Evolutionary conservation across 2,797 vertebrate genomes (phyloP).

Genomic region (Anisognathus igniventris): DNA sequence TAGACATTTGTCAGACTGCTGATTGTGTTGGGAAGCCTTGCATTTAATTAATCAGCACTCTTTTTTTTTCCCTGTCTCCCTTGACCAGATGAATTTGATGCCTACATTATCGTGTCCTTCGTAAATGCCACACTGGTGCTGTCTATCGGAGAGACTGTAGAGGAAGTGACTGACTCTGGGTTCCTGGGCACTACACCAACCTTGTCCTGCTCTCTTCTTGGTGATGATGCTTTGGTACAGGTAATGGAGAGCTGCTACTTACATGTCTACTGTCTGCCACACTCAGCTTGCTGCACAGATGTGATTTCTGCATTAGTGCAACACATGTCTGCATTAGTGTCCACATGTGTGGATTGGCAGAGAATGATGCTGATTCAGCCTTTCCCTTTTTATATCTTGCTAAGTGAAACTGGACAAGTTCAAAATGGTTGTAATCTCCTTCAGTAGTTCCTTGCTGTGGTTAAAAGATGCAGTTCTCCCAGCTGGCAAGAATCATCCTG

Average conservation of each 20-base stretch:
- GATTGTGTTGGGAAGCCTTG: not conserved
- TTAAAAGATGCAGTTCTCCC: not conserved
- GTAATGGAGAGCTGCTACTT: slow-evolving; percentile 69
- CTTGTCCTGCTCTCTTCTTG: slow-evolving; percentile 95
- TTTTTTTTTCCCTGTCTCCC: slow-evolving; percentile 27
- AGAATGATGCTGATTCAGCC: not conserved
- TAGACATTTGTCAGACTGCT: not conserved
- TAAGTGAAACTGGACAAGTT: not conserved
- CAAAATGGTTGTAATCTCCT: not conserved
- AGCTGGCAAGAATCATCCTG: rapidly evolving
- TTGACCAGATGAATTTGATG: slow-evolving; percentile 92
- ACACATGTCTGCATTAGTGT: no score
- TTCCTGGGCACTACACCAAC: slow-evolving; percentile 97
- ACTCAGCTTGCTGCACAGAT: rapidly evolving
- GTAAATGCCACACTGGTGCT: slow-evolving; percentile 96
- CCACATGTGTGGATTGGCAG: not conserved
- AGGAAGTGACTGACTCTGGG: slow-evolving; percentile 97
- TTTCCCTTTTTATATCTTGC: not conserved
- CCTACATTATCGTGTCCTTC: slow-evolving; percentile 98
- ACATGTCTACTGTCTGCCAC: not conserved
- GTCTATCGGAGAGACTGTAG: slow-evolving; percentile 96
- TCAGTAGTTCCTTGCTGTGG: not conserved
- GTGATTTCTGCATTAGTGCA: not conserved
- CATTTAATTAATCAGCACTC: not conserved
- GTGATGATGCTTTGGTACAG: slow-evolving; percentile 96